These are phyloP conservation scores for Eupithecia pulchellata DNA, from an alignment of 2,888 invertebrate genomes.

Conservation along the genomic window DNA sequence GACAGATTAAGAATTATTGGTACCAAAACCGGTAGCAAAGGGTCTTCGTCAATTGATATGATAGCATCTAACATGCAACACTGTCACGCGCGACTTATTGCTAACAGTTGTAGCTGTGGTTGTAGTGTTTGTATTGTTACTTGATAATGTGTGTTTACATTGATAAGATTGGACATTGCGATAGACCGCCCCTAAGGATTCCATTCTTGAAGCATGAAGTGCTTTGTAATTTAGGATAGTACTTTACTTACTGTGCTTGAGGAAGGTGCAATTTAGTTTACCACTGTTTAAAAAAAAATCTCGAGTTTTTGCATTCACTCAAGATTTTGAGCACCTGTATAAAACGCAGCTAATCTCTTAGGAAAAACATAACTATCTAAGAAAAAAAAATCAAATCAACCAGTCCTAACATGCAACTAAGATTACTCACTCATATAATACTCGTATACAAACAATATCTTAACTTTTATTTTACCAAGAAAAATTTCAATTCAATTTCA, in stretches of 20 bases:
- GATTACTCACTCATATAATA: not conserved
- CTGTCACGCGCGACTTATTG: slow-evolving; percentile 23
- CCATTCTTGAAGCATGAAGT: slow-evolving; percentile 18
- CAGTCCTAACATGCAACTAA: not conserved
- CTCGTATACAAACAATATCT: not conserved
- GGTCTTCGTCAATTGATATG: slow-evolving; percentile 1
- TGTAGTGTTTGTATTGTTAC: slow-evolving; percentile 20
- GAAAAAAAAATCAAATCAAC: not conserved
- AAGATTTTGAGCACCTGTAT: too few relatives aligned
- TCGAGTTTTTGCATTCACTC: too few relatives aligned
- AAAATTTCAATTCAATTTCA: not conserved
- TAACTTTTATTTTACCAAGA: not conserved
- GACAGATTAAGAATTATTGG: too few relatives aligned
- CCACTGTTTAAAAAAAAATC: too few relatives aligned
- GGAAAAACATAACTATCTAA: not conserved
- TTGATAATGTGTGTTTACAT: slow-evolving; percentile 15
- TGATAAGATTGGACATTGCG: slow-evolving; percentile 27
- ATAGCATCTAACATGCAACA: not conserved
- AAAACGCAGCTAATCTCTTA: too few relatives aligned
- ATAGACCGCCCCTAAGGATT: slow-evolving; percentile 21
- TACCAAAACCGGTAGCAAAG: slow-evolving; percentile 1
- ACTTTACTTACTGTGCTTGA: too few relatives aligned
- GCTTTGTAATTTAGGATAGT: not conserved
- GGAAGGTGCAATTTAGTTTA: too few relatives aligned
- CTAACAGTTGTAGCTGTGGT: slow-evolving; percentile 12